A percentile compares a stretch with the other conserved stretches of the same genome.
phyloP scores from a whole-genome alignment of 2,888 invertebrate genomes.

The Caenorhabditis auriculariae region DNA sequence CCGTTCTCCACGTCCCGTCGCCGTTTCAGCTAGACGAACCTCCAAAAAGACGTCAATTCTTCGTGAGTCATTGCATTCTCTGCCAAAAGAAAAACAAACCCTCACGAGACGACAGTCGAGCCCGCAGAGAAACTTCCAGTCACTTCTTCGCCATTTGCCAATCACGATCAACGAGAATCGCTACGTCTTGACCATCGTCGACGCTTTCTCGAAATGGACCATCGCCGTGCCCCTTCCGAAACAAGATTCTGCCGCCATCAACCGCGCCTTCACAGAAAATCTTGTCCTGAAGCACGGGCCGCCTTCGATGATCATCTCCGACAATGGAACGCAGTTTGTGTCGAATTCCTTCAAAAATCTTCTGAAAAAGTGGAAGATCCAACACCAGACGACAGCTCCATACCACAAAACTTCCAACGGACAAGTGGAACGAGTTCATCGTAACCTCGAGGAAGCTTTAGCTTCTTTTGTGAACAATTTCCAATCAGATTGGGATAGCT shows the following conservation, averaged over 20 bases:
- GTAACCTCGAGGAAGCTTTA: not conserved
- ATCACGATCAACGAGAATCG: not conserved
- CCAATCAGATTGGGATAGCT: too few species aligned
- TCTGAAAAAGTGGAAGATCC: not conserved
- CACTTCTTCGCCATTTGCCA: constrained; percentile 4
- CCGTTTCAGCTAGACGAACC: constrained; percentile 6
- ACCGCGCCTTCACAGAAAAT: not conserved
- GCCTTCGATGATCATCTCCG: constrained; percentile 3
- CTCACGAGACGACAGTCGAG: constrained; percentile 3
- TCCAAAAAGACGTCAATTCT: constrained; percentile 1
- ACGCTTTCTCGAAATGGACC: constrained; percentile 4
- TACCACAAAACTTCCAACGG: constrained; percentile 2
- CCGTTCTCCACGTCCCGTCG: not conserved
- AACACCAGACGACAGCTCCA: not conserved
- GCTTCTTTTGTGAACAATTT: not conserved
- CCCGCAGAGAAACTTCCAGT: constrained; percentile 1
- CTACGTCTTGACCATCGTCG: constrained; percentile 2
- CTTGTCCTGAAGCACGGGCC: constrained; percentile 2
- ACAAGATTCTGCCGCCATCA: not conserved
- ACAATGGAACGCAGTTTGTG: constrained; percentile 4
- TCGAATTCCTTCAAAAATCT: not conserved
- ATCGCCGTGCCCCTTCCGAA: not conserved
- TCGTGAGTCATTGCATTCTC: not conserved
- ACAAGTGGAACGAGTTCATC: constrained; percentile 2
- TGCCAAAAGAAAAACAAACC: constrained; percentile 8